A percentile compares a stretch with the other conserved stretches of the same genome.
phyloP scores from a whole-genome alignment of 2,797 vertebrate species.

The Apogon hyalosoma region DNA sequence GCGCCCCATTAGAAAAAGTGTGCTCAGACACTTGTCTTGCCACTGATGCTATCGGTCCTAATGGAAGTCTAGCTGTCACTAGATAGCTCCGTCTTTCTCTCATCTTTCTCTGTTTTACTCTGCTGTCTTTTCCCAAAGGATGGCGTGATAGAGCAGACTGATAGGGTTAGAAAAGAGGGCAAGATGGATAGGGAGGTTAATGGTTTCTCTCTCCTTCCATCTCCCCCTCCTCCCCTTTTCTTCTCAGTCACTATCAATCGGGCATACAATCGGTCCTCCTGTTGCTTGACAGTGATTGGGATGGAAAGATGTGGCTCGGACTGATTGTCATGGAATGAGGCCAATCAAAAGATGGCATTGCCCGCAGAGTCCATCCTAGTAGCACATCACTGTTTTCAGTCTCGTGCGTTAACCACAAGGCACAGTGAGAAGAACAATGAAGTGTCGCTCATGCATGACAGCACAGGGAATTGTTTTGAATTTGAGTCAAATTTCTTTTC shows the following conservation, averaged over 20 bases:
- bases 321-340: slow-evolving; percentile 61
- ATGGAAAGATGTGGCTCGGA: slow-evolving; percentile 39
- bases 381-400: slow-evolving; percentile 26
- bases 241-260: slow-evolving; percentile 65
- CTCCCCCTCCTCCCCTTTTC: slow-evolving; percentile 31
- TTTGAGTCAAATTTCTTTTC: slow-evolving; percentile 57
- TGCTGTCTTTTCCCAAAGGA: slow-evolving; percentile 67
- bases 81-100: slow-evolving; percentile 73
- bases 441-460: slow-evolving; percentile 52
- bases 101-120: slow-evolving; percentile 72
- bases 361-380: slow-evolving; percentile 23
- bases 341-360: slow-evolving; percentile 61
- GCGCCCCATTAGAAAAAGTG: slow-evolving; percentile 52
- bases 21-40: slow-evolving; percentile 64
- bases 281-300: slow-evolving; percentile 66
- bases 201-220: slow-evolving; percentile 58
- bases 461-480: slow-evolving; percentile 62
- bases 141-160: slow-evolving; percentile 68
- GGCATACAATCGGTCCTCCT: slow-evolving; percentile 54
- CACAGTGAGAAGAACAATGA: slow-evolving; percentile 56
- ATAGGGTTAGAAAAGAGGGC: slow-evolving; percentile 69
- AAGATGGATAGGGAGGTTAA: slow-evolving; percentile 74
- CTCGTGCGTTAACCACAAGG: slow-evolving; percentile 37
- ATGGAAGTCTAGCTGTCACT: slow-evolving; percentile 74
- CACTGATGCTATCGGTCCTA: slow-evolving; percentile 73